These are phyloP conservation scores for Saccostrea echinata DNA, from an alignment of 1,140 invertebrate genomes.

Conservation along the genomic window DNA sequence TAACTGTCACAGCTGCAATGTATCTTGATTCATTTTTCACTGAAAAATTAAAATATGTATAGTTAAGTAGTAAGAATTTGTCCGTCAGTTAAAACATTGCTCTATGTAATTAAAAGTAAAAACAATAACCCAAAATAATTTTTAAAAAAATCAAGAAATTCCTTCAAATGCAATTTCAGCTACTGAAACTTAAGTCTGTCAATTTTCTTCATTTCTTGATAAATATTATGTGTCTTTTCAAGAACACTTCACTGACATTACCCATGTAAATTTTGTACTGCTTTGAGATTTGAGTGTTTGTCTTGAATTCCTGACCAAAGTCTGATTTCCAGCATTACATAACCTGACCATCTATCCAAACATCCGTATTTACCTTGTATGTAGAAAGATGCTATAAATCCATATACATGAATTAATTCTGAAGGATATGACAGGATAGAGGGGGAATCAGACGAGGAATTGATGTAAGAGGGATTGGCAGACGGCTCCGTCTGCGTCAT, in stretches of 20 bases:
- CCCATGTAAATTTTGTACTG: too few relatives aligned
- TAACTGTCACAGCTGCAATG: constrained; percentile 33
- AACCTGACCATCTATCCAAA: not conserved
- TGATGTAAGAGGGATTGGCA: not conserved
- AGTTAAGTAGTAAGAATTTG: too few relatives aligned
- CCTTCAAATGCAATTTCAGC: too few relatives aligned
- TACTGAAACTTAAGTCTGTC: too few relatives aligned
- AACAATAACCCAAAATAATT: too few relatives aligned
- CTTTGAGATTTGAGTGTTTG: too few relatives aligned
- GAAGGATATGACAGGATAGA: constrained; percentile 53
- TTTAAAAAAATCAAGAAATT: too few relatives aligned
- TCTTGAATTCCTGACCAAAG: not conserved
- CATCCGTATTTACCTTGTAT: constrained; percentile 34
- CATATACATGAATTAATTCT: constrained; percentile 68
- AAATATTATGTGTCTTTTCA: too few relatives aligned
- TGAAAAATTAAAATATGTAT: constrained; percentile 43
- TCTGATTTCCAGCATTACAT: not conserved
- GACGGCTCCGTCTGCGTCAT: constrained; percentile 61
- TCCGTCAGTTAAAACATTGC: too few relatives aligned
- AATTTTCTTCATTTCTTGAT: too few relatives aligned
- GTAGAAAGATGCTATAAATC: constrained; percentile 66
- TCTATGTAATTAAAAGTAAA: too few relatives aligned
- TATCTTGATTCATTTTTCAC: constrained; percentile 33
- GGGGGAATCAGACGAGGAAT: not conserved
- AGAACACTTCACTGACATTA: too few relatives aligned